Evolutionary conservation across 2,113 vertebrate genomes (phyloP).

Genomic region (Oncorhynchus masou): DNA sequence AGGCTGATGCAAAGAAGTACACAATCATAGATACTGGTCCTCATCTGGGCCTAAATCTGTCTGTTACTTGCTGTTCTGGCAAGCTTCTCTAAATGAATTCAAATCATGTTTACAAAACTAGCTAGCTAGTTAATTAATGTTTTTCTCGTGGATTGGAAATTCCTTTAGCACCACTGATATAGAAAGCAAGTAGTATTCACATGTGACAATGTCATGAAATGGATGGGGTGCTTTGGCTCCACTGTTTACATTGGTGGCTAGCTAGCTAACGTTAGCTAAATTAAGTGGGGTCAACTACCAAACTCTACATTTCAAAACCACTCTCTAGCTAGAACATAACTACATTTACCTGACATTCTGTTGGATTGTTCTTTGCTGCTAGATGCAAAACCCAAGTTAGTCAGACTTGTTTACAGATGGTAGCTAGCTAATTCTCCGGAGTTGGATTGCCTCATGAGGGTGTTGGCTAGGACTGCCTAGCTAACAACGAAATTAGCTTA

Average conservation of each 20-base stretch:
- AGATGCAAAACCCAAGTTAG: slow-evolving; percentile 9
- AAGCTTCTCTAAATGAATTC: too few relatives aligned
- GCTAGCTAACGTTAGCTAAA: too few relatives aligned
- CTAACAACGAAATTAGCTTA: neutral
- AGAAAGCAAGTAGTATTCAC: too few relatives aligned
- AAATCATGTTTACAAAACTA: too few relatives aligned
- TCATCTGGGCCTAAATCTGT: neutral
- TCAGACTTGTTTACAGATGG: slow-evolving; percentile 14
- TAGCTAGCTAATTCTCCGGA: neutral
- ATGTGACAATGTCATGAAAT: too few relatives aligned
- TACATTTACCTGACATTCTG: slow-evolving; percentile 66
- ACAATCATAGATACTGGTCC: too few relatives aligned
- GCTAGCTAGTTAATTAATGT: too few relatives aligned
- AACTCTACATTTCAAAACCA: neutral
- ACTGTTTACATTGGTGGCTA: too few relatives aligned
- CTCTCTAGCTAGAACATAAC: too few relatives aligned
- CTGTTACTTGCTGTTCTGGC: neutral
- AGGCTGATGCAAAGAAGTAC: neutral
- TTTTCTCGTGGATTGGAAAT: too few relatives aligned
- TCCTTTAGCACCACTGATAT: too few relatives aligned
- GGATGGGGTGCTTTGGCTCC: too few relatives aligned
- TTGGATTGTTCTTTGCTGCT: neutral
- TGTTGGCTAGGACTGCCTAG: slow-evolving; percentile 21
- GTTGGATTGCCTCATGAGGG: slow-evolving; percentile 37
- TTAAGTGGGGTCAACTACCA: neutral